Evolutionary conservation across 2,113 vertebrate genomes (phyloP), one percentile per base, ranked within the genome.

Genomic region (Montifringilla adamsi): DNA sequence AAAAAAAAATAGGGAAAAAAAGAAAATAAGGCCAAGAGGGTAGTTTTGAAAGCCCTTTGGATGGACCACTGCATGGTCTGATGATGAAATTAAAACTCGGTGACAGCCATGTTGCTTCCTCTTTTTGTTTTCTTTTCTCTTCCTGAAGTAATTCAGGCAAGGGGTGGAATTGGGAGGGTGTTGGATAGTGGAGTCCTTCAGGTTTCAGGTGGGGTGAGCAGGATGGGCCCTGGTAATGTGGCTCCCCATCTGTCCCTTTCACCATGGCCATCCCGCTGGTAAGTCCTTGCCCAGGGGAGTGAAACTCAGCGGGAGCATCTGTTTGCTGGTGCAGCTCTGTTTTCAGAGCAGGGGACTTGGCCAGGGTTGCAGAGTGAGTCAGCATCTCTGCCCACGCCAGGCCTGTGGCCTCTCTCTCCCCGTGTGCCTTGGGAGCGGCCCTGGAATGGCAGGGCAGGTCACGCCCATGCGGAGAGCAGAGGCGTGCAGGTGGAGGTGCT

Each of bases 321-420:
- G 60, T 83, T 92, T 89, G 69, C 18, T 89, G 75, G 66, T 94
- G 72, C 67, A 23, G 41, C 82, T 95, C 44, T 92, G 77, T 67
- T 93, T 84, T 77, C 66, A 59, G 60, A 26, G 88, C 58, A 68
- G 46, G 66, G 68, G 68, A 87, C 84, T 7, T 81, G 93, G 80
- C 66, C 43, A 15, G 27, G 66, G 52, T 43, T 88, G 66, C 1
- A 9, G 41, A 78, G 86, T 91, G 94, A 96, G 88, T 96, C 95
- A 91, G 86, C 74, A 39, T 31, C 86, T 49, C 63, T 92, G 69
- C 44, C 1, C 13, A 22, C 10, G 26, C 68, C 35, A 37, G 66
- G 49, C 75, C 41, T 9, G 19, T 1, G 35, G 33, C 59, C 70
- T 80, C 37, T 63, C 0, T 1, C 23, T 63, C 41, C 23, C 5